A percentile compares a stretch with the other conserved stretches of the same genome.
Evolutionary conservation across 2,888 invertebrate genomes (phyloP).

Genomic region (Neoitamus cyanurus): DNA sequence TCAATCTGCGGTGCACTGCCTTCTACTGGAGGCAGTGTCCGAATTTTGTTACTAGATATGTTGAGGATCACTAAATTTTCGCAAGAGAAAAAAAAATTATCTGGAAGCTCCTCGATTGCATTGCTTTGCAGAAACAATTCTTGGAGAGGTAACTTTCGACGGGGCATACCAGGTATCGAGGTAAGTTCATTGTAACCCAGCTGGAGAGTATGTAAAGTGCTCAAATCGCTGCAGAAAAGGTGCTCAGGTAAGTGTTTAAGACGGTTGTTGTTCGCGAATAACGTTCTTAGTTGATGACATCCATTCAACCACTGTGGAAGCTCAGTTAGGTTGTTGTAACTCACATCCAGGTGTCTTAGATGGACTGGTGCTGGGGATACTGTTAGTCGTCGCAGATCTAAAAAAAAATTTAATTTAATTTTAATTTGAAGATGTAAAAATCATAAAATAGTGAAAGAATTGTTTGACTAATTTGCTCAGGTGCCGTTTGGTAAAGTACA

Average conservation of each 20-base stretch:
- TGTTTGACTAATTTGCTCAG: too few relatives aligned
- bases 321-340: slow-evolving; percentile 78
- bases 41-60: slow-evolving; percentile 81
- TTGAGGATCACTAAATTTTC: slow-evolving; percentile 77
- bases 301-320: slow-evolving; percentile 83
- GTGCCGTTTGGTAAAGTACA: too few relatives aligned
- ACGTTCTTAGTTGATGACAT: slow-evolving; percentile 76
- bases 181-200: slow-evolving; percentile 82
- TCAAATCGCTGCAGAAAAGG: slow-evolving; percentile 79
- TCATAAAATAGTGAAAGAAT: neutral
- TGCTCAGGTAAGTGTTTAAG: slow-evolving; percentile 78
- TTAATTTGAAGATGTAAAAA: too few relatives aligned
- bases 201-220: slow-evolving; percentile 78
- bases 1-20: slow-evolving; percentile 74
- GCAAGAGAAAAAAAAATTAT: slow-evolving; percentile 79
- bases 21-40: slow-evolving; percentile 74
- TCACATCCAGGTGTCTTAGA: slow-evolving; percentile 81
- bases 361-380: slow-evolving; percentile 77
- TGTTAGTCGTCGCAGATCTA: slow-evolving; percentile 79
- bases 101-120: slow-evolving; percentile 78
- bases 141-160: slow-evolving; percentile 73
- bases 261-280: slow-evolving; percentile 81
- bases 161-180: slow-evolving; percentile 77
- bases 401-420: neutral
- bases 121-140: slow-evolving; percentile 83